A percentile compares a stretch with the other conserved stretches of the same genome.
Conservation (phyloP, 2,888 invertebrate species). For the Chloromyia formosa region DNA sequence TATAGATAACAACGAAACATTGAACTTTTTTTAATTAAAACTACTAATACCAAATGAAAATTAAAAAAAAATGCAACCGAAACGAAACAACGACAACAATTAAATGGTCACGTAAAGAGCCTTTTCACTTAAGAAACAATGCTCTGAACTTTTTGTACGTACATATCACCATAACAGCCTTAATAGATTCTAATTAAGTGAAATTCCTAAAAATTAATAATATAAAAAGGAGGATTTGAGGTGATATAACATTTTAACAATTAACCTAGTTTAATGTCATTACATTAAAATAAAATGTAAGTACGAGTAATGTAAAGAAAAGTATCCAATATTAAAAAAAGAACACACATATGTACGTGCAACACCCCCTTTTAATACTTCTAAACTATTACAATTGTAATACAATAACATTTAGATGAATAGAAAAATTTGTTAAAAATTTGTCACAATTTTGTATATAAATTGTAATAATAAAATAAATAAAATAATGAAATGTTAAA, state of each 20-base stretch:
- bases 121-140: background rate
- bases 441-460: slow-evolving; percentile 43
- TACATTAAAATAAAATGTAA: too few species aligned
- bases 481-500: slow-evolving; percentile 22
- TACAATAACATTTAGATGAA: slow-evolving; percentile 17
- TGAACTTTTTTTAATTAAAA: background rate
- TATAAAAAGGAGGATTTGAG: background rate
- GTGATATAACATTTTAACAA: background rate
- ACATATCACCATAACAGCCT: slow-evolving; percentile 35
- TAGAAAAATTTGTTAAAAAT: slow-evolving; percentile 35
- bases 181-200: slow-evolving; percentile 13
- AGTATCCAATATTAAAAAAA: too few species aligned
- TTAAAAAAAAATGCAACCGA: background rate
- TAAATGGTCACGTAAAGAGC: too few species aligned
- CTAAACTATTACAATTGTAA: slow-evolving; percentile 19
- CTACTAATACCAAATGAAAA: background rate
- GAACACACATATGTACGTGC: background rate
- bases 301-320: too few species aligned
- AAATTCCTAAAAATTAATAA: too few species aligned
- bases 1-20: background rate
- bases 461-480: slow-evolving; percentile 35
- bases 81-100: background rate
- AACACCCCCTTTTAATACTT: slow-evolving; percentile 13
- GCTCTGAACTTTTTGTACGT: slow-evolving; percentile 12
- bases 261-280: too few species aligned